A percentile compares a stretch with the other conserved stretches of the same genome.
phyloP scores from a whole-genome alignment of 2,797 vertebrate species.

The Paedocypris micromegethes region DNA sequence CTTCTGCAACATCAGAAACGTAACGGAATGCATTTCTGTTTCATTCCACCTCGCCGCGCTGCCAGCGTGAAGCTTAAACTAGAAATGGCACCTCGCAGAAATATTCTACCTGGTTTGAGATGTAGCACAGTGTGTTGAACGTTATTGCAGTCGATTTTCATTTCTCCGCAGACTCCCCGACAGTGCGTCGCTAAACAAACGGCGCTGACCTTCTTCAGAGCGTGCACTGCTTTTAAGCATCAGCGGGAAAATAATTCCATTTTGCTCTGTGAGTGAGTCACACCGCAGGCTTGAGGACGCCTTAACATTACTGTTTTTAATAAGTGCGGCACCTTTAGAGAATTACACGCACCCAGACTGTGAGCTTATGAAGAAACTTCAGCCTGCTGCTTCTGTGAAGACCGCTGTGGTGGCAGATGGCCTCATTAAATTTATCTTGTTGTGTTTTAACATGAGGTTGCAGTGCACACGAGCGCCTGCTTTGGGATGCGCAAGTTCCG shows the following conservation, averaged over 20 bases:
- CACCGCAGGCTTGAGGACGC: slow-evolving; percentile 7
- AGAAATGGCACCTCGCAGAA: neutral
- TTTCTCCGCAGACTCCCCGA: slow-evolving; percentile 15
- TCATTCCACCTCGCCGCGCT: neutral
- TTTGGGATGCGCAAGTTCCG: slow-evolving; percentile 4
- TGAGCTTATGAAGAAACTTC: slow-evolving; percentile 1
- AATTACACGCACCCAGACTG: slow-evolving; percentile 15
- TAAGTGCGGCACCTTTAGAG: slow-evolving; percentile 32
- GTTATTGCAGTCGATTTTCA: slow-evolving; percentile 14
- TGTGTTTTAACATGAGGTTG: slow-evolving; percentile 56
- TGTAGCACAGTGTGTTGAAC: slow-evolving; percentile 3
- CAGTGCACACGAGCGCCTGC: neutral
- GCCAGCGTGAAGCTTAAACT: neutral
- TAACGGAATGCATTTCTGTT: neutral
- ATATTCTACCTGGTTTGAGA: slow-evolving; percentile 1
- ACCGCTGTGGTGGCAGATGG: slow-evolving; percentile 52
- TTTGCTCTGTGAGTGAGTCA: slow-evolving; percentile 31
- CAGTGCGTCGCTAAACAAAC: slow-evolving; percentile 14
- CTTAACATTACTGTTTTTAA: slow-evolving; percentile 18
- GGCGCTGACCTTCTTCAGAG: slow-evolving; percentile 7
- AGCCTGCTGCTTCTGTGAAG: slow-evolving; percentile 44
- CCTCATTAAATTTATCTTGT: slow-evolving; percentile 63
- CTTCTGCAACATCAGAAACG: no score
- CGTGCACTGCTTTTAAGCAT: slow-evolving; percentile 6
- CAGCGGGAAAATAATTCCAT: slow-evolving; percentile 19